These are phyloP conservation scores for Corbicula japonica DNA, from an alignment of 2,888 invertebrate genomes.

Conservation along the genomic window DNA sequence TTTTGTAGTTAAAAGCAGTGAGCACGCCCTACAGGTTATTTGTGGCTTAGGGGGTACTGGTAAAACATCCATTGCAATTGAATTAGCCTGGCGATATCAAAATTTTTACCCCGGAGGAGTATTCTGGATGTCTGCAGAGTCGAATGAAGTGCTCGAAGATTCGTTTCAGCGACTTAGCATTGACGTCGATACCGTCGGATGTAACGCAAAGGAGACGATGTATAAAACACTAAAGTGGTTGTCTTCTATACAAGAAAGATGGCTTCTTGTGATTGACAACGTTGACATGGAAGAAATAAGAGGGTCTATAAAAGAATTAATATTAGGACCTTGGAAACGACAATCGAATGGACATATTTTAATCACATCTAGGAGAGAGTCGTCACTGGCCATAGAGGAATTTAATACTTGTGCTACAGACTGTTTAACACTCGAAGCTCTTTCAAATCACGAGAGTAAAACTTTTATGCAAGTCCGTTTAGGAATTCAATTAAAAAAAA, in stretches of 20 bases:
- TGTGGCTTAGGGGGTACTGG: slow-evolving; percentile 39
- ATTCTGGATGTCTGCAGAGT: slow-evolving; percentile 57
- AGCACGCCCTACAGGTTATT: slow-evolving; percentile 1
- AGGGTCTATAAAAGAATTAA: slow-evolving; percentile 31
- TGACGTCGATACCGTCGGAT: slow-evolving; percentile 27
- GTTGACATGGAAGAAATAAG: slow-evolving; percentile 40
- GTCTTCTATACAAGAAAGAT: slow-evolving; percentile 8
- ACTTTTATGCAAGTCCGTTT: slow-evolving; percentile 21
- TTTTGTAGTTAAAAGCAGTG: background rate
- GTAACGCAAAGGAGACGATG: slow-evolving; percentile 30
- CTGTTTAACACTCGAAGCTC: slow-evolving; percentile 10
- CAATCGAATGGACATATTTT: slow-evolving; percentile 32
- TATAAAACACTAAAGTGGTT: slow-evolving; percentile 39
- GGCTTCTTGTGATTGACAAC: slow-evolving; percentile 56
- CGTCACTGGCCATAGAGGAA: slow-evolving; percentile 11
- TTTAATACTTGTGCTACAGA: background rate
- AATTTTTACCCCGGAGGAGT: slow-evolving; percentile 46
- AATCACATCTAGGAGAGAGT: slow-evolving; percentile 35
- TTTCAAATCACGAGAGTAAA: slow-evolving; percentile 7
- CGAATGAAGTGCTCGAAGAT: slow-evolving; percentile 30
- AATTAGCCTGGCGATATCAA: slow-evolving; percentile 49
- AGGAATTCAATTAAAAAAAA: background rate
- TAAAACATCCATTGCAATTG: slow-evolving; percentile 50
- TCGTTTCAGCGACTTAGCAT: slow-evolving; percentile 33
- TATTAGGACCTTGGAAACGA: slow-evolving; percentile 38